These are phyloP conservation scores for Conistra vaccinii DNA, from an alignment of 2,888 invertebrate genomes.

Conservation along the genomic window DNA sequence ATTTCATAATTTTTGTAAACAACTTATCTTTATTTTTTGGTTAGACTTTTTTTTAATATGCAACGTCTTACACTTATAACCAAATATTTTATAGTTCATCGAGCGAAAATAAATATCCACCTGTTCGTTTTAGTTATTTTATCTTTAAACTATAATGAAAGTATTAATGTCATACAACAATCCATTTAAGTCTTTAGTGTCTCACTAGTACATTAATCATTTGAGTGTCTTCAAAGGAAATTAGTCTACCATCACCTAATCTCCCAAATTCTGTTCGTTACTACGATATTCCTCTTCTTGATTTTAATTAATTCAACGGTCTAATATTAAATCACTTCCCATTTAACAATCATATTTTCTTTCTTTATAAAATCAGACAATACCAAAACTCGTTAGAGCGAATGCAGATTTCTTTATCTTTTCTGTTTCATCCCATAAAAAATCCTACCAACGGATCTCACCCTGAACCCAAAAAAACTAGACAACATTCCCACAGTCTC, in stretches of 20 bases:
- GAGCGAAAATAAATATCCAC: neutral
- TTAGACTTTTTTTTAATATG: neutral
- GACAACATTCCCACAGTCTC: constrained; percentile 82
- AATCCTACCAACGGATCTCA: constrained; percentile 66
- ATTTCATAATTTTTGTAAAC: neutral
- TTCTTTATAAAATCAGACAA: constrained; percentile 45
- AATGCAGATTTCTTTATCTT: constrained; percentile 55
- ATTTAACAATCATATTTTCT: constrained; percentile 17
- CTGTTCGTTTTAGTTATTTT: neutral
- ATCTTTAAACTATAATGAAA: neutral
- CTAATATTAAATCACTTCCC: constrained; percentile 23
- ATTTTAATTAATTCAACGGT: constrained; percentile 57
- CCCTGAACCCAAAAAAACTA: constrained; percentile 72
- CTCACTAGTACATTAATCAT: neutral
- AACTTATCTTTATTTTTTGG: neutral
- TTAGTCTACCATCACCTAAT: neutral
- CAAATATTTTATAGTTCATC: neutral
- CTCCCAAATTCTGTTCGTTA: neutral
- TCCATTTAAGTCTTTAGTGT: neutral
- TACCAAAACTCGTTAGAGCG: constrained; percentile 55
- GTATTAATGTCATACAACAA: neutral
- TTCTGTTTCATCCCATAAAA: constrained; percentile 67
- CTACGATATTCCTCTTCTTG: neutral
- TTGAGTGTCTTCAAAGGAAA: neutral
- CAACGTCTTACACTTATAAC: neutral